Conservation (phyloP, 2,888 invertebrate species). For the Schizaphis graminum region DNA sequence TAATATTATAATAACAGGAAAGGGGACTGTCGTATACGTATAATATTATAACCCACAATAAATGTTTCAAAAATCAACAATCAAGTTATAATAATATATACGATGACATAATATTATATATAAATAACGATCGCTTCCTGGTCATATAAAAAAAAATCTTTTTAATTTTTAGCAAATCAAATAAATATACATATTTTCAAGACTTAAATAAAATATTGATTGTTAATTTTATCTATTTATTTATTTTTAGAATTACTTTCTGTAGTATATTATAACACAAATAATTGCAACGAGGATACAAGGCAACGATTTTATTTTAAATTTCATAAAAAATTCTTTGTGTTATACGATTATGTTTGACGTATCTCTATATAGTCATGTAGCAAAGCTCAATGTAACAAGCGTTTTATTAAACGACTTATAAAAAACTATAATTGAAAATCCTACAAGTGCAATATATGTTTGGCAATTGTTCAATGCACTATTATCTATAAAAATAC, state of each 20-base stretch:
- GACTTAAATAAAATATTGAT: neutral
- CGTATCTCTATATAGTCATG: neutral
- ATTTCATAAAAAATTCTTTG: neutral
- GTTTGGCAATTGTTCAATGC: neutral
- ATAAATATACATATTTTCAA: neutral
- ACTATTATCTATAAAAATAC: neutral
- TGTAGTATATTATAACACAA: neutral
- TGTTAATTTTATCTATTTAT: neutral
- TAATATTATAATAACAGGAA: conserved; percentile 40
- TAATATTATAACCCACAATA: neutral
- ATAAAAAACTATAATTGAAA: conserved; percentile 17
- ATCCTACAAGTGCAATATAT: neutral
- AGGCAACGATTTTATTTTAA: neutral
- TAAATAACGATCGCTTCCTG: neutral
- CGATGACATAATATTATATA: neutral
- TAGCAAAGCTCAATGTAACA: neutral
- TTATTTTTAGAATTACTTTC: neutral
- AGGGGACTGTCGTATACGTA: neutral
- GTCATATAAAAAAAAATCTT: neutral
- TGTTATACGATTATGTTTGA: neutral
- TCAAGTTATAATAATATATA: conserved; percentile 11
- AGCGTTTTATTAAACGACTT: neutral
- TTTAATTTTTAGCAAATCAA: neutral
- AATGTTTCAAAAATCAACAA: conserved; percentile 42
- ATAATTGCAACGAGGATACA: neutral